Evolutionary conservation across 1,140 invertebrate genomes (phyloP), one percentile per base, ranked within the genome.

Genomic region (Apis laboriosa): DNA sequence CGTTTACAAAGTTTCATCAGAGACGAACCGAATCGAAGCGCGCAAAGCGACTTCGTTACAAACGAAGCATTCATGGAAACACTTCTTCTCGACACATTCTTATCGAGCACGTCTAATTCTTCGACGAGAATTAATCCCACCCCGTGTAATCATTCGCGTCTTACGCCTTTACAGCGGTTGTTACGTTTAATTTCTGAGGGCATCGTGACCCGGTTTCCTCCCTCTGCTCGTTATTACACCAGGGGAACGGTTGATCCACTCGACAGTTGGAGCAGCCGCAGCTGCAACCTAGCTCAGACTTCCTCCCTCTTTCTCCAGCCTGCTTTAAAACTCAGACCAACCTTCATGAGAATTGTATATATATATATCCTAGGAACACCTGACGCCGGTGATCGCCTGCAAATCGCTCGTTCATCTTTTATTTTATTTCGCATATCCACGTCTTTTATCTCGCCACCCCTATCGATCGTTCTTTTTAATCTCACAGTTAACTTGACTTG

Each of bases 171-270:
- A 74, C 83, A 63, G 78, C 79, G 66, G 68, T 75, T 86, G 86
- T 88, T 88, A 83, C 77, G 80, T 85, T 88, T 88, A 88, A 88
- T 87, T 88, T 86, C 86, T 77, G 86, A 88, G 79, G 77, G 56
- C 76, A 77, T 87, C 86, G 87, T 80, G 73, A 85, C 83, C 76
- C 64, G 72, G 63, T 81, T 84, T 70, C 77, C 64, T 60, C 34
- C 34, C 75, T 67, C 67, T 53, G 73, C 64, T 80, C 79, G 77
- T 83, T 88, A 86, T 88, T 80, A 75, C 68, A 80, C 73, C 74
- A n/a, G 76, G 80, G 64, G 77, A 80, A 84, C 86, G 71, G 60
- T 58, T 84, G 86, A 88, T 87, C 86, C 77, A 67, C 73, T 86
- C 76, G 81, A 85, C 83, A 63, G 75, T 77, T 61, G 83, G 84